phyloP scores from a whole-genome alignment of 2,797 vertebrate genomes.

The Pangasius macronema region DNA sequence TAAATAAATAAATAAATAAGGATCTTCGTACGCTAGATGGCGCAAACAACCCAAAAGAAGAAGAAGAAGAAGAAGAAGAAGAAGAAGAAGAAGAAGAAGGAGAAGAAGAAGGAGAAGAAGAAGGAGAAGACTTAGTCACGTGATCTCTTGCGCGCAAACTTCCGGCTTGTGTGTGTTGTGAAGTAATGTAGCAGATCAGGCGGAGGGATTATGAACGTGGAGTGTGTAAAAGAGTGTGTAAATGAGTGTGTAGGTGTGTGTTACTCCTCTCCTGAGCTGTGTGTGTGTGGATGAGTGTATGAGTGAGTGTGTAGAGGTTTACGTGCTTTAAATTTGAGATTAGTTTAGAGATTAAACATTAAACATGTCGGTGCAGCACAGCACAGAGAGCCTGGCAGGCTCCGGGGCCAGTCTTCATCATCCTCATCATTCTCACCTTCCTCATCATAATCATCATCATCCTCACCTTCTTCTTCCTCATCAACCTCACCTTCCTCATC shows the following conservation, averaged over 20 bases:
- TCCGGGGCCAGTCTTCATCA: not conserved
- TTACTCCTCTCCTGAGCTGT: not conserved
- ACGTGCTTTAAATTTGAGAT: not conserved
- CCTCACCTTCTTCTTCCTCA: not conserved
- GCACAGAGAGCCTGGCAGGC: constrained; percentile 74
- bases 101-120: not conserved
- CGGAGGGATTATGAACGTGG: not conserved
- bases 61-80: not conserved
- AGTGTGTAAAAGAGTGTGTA: not conserved
- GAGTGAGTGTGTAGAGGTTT: not conserved
- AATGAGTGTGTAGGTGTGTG: not conserved
- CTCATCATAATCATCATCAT: not conserved
- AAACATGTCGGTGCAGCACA: constrained; percentile 77
- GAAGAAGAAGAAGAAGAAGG: not conserved
- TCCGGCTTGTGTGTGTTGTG: constrained; percentile 8
- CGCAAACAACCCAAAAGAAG: not conserved
- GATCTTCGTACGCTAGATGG: not conserved
- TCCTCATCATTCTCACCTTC: not conserved
- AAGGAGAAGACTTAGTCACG: not conserved
- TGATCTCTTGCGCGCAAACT: not conserved
- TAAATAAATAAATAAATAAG: not conserved
- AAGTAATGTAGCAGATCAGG: not conserved
- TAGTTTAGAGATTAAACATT: not conserved
- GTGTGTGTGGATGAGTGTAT: not conserved
- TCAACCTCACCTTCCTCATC: not conserved